Conservation (phyloP, 2,888 invertebrate genomes). For the Luperina nickerlii region DNA sequence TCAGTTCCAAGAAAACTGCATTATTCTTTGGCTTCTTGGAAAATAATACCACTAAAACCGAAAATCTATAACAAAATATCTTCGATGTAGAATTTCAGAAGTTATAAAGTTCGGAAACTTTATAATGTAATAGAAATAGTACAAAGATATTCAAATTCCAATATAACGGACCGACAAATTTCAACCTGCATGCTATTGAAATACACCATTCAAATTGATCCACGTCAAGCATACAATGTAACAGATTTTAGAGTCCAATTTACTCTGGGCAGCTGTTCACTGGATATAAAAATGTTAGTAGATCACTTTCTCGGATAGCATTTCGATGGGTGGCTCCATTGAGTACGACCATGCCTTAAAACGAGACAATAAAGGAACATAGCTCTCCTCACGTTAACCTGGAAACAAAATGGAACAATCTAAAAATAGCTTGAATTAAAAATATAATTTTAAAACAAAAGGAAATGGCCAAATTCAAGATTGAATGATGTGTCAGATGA, state of each 20-base stretch:
- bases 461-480: not conserved
- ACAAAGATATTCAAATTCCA: constrained; percentile 22
- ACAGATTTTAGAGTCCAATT: constrained; percentile 16
- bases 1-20: not conserved
- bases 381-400: constrained; percentile 7
- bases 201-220: constrained; percentile 13
- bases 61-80: not conserved
- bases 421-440: constrained; percentile 1
- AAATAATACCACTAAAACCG: constrained; percentile 3
- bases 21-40: constrained; percentile 7
- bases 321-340: constrained; percentile 21
- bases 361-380: constrained; percentile 32
- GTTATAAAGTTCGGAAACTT: constrained; percentile 10
- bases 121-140: constrained; percentile 7
- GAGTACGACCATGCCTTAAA: constrained; percentile 20
- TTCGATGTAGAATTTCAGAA: constrained; percentile 7
- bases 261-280: constrained; percentile 4
- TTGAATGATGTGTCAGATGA: not conserved
- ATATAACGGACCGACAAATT: constrained; percentile 9
- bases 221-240: constrained; percentile 1
- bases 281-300: constrained; percentile 33
- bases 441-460: not conserved
- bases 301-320: constrained; percentile 29
- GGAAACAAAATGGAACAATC: constrained; percentile 33
- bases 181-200: constrained; percentile 18